A percentile compares a stretch with the other conserved stretches of the same genome.
Evolutionary conservation across 2,797 vertebrate genomes (phyloP).

Genomic region (Cossypha polioptera): DNA sequence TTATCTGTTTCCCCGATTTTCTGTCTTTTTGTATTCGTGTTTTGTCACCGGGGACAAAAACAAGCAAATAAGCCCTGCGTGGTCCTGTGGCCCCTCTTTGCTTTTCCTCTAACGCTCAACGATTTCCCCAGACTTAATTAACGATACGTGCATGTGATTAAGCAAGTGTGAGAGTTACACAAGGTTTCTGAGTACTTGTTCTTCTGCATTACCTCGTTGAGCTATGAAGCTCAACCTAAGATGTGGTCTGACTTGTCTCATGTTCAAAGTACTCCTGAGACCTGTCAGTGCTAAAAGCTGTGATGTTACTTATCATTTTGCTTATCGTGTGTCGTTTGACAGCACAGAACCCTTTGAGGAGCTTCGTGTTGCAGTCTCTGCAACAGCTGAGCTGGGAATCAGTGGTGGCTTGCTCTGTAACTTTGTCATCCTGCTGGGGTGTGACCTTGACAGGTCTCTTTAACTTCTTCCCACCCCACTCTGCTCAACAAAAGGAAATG

Average conservation of each 20-base stretch:
- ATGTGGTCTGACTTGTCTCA: background rate
- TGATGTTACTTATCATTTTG: background rate
- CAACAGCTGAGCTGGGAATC: background rate
- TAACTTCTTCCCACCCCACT: background rate
- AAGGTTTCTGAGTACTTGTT: background rate
- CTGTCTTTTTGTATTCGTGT: background rate
- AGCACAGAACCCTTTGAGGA: background rate
- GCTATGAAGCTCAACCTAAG: background rate
- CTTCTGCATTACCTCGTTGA: background rate
- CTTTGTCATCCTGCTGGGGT: background rate
- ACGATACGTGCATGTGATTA: background rate
- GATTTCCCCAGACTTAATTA: background rate
- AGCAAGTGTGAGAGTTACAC: background rate
- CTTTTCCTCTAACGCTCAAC: background rate
- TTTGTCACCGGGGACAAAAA: background rate
- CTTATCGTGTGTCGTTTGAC: background rate
- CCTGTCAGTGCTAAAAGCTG: background rate
- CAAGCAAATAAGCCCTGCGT: background rate
- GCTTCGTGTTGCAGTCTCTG: background rate
- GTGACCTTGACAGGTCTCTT: slow-evolving; percentile 19
- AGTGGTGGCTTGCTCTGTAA: background rate
- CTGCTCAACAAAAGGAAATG: background rate
- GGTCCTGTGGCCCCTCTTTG: background rate
- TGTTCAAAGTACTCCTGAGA: background rate
- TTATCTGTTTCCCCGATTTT: background rate